Evolutionary conservation across 2,888 invertebrate species (phyloP).

Genomic region (Epiblema foenella): DNA sequence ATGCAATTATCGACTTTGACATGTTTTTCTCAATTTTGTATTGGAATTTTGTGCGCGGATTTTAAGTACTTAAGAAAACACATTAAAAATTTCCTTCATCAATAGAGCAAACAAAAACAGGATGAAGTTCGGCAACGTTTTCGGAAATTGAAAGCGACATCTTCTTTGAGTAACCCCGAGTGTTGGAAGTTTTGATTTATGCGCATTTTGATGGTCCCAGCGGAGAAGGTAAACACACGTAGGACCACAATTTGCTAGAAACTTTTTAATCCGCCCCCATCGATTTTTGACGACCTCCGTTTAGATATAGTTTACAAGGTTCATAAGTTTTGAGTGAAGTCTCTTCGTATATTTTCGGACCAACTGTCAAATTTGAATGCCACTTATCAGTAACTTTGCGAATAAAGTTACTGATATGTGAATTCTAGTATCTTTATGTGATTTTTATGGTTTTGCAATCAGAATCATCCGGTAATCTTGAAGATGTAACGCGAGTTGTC

Average conservation of each 20-base stretch:
- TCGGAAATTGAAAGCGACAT: conserved; percentile 61
- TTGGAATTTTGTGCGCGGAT: conserved; percentile 25
- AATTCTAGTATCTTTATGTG: too few relatives aligned
- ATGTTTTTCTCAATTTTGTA: conserved; percentile 32
- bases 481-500: too few relatives aligned
- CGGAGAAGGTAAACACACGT: conserved; percentile 58
- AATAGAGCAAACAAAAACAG: conserved; percentile 57
- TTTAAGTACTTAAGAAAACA: conserved; percentile 36
- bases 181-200: conserved; percentile 72
- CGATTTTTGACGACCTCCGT: conserved; percentile 41
- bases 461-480: too few relatives aligned
- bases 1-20: conserved; percentile 36
- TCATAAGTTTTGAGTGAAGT: conserved; percentile 5
- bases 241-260: conserved; percentile 51
- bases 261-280: conserved; percentile 59
- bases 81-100: conserved; percentile 48
- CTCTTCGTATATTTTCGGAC: background rate
- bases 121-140: conserved; percentile 56
- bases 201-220: conserved; percentile 68
- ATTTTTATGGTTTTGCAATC: too few relatives aligned
- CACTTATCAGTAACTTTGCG: background rate
- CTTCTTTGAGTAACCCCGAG: conserved; percentile 49
- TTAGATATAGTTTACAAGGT: background rate
- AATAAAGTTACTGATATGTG: background rate
- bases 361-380: background rate